Evolutionary conservation across 1,140 invertebrate genomes (phyloP).

Genomic region (Cydia splendana): DNA sequence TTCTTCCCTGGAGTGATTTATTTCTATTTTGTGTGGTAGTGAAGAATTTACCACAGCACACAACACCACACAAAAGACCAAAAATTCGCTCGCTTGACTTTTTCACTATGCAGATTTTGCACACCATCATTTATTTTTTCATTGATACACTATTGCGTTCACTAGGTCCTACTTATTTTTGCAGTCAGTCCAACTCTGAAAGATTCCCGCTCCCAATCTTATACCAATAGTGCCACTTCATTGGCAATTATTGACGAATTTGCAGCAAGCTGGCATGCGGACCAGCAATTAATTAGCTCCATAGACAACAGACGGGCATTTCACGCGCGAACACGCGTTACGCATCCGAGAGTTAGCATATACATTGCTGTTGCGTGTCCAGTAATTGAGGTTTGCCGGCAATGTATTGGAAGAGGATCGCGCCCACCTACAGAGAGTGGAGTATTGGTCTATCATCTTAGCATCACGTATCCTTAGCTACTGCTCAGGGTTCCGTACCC

Average conservation of each 20-base stretch:
- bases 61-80: no score
- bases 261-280: constrained; percentile 44
- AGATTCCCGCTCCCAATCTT: background rate
- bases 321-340: constrained; percentile 51
- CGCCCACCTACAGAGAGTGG: background rate
- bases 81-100: no score
- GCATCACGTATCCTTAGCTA: no score
- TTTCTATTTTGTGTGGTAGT: no score
- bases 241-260: background rate
- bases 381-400: constrained; percentile 11
- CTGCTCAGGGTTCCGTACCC: no score
- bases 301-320: constrained; percentile 41
- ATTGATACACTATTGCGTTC: no score
- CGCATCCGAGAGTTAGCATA: constrained; percentile 42
- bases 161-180: no score
- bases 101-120: no score
- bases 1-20: no score
- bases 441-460: no score
- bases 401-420: constrained; percentile 1
- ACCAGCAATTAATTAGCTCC: constrained; percentile 52
- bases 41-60: no score
- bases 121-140: no score
- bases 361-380: constrained; percentile 11
- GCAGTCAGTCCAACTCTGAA: background rate
- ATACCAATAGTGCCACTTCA: background rate